Conservation (phyloP, 2,888 invertebrate genomes). For the Tenthredo notha region DNA sequence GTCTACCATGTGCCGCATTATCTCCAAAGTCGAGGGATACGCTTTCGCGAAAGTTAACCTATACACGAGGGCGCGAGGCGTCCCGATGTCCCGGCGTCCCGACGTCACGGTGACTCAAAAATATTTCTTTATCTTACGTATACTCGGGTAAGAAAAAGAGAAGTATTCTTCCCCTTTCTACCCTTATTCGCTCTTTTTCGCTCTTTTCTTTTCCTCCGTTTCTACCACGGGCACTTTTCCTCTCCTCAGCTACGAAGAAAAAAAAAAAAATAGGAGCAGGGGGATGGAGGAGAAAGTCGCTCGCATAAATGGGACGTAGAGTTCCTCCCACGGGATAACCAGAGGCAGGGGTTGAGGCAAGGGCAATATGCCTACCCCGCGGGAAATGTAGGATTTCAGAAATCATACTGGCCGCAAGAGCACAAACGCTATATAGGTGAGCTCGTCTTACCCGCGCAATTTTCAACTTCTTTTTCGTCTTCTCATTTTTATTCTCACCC, state of each 20-base stretch:
- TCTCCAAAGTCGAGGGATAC: slow-evolving; percentile 10
- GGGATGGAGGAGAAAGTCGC: background rate
- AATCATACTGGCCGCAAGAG: slow-evolving; percentile 41
- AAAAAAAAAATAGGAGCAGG: background rate
- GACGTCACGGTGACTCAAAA: background rate
- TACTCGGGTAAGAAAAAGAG: no score
- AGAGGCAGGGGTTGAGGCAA: background rate
- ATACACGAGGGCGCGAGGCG: background rate
- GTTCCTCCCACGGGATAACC: slow-evolving; percentile 45
- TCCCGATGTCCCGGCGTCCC: background rate
- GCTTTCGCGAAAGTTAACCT: background rate
- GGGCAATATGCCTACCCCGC: slow-evolving; percentile 47
- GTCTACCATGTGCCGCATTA: slow-evolving; percentile 32
- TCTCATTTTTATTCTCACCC: background rate
- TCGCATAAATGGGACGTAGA: slow-evolving; percentile 50
- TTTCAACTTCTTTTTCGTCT: background rate
- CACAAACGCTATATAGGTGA: background rate
- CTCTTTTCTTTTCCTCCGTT: background rate
- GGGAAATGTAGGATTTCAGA: slow-evolving; percentile 54
- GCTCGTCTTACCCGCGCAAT: slow-evolving; percentile 10
- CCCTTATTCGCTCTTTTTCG: background rate
- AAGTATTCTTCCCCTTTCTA: slow-evolving; percentile 5
- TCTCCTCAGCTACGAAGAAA: background rate
- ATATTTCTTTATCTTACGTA: background rate
- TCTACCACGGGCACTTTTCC: slow-evolving; percentile 23